Conservation (phyloP, 2,113 vertebrate genomes). For the Nibea albiflora region DNA sequence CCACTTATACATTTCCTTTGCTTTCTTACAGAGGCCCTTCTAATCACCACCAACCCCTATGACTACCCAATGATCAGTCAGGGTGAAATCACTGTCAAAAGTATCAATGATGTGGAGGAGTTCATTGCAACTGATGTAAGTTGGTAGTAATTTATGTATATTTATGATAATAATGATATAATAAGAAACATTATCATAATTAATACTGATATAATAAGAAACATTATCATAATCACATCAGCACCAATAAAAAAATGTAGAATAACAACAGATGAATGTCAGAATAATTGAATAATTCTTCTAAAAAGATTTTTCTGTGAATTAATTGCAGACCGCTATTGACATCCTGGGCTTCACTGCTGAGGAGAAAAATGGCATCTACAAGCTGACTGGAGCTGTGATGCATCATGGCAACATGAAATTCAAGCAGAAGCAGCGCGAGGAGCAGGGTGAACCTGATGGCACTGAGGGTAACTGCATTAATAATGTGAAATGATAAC, state of each 20-base stretch:
- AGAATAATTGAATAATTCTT: neutral
- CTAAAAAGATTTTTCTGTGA: neutral
- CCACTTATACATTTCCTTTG: neutral
- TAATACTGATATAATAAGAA: no score
- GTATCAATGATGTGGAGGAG: constrained; percentile 75
- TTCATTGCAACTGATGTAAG: constrained; percentile 76
- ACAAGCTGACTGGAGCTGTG: constrained; percentile 91
- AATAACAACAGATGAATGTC: neutral
- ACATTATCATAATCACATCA: no score
- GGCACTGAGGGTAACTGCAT: constrained; percentile 74
- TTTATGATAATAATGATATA: no score
- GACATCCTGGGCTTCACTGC: constrained; percentile 86
- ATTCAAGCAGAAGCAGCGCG: constrained; percentile 82
- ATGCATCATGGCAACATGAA: constrained; percentile 84
- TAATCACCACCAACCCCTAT: constrained; percentile 81
- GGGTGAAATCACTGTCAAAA: constrained; percentile 77
- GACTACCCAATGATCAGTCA: constrained; percentile 80
- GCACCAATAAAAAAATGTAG: neutral
- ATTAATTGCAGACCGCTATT: constrained; percentile 75
- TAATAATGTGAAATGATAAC: no score
- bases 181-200: no score
- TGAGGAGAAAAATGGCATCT: constrained; percentile 88
- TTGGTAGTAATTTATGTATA: neutral
- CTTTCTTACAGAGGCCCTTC: constrained; percentile 70
- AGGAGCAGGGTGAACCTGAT: constrained; percentile 81